Percentiles rank a stretch among this genome's conserved stretches.
These are phyloP conservation scores for Cryptoblepharus egeriae DNA, from an alignment of 2,797 vertebrate species.

Conservation along the genomic window DNA sequence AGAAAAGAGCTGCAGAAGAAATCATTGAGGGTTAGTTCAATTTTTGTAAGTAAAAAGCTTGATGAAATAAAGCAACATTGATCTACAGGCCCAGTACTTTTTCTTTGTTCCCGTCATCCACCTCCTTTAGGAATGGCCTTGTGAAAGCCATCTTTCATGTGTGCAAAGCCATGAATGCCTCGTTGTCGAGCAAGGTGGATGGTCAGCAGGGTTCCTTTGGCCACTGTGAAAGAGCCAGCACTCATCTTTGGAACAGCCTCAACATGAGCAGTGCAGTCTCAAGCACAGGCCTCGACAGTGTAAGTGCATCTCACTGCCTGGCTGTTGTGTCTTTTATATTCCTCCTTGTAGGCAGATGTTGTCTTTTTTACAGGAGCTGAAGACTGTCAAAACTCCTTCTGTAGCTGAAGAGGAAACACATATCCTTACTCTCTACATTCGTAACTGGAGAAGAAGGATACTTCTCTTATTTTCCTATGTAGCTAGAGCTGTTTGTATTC, in stretches of 20 bases:
- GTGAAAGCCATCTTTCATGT: conserved; percentile 88
- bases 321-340: background rate
- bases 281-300: conserved; percentile 86
- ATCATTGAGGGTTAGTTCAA: background rate
- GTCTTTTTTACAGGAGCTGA: background rate
- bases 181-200: conserved; percentile 87
- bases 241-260: conserved; percentile 89
- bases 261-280: conserved; percentile 78
- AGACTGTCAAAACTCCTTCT: background rate
- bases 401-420: background rate
- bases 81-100: too few relatives aligned
- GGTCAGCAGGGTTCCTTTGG: conserved; percentile 82
- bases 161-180: conserved; percentile 91
- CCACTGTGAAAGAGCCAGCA: conserved; percentile 90
- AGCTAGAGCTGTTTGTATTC: background rate
- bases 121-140: conserved; percentile 84
- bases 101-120: conserved; percentile 4
- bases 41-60: background rate
- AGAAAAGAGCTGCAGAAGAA: background rate
- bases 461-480: background rate
- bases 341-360: background rate
- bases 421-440: conserved; percentile 2
- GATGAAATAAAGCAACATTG: background rate
- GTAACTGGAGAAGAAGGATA: background rate
- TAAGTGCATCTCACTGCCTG: conserved; percentile 60